These are phyloP conservation scores for Centroberyx gerrardi DNA, from an alignment of 2,797 vertebrate genomes.

Conservation along the genomic window DNA sequence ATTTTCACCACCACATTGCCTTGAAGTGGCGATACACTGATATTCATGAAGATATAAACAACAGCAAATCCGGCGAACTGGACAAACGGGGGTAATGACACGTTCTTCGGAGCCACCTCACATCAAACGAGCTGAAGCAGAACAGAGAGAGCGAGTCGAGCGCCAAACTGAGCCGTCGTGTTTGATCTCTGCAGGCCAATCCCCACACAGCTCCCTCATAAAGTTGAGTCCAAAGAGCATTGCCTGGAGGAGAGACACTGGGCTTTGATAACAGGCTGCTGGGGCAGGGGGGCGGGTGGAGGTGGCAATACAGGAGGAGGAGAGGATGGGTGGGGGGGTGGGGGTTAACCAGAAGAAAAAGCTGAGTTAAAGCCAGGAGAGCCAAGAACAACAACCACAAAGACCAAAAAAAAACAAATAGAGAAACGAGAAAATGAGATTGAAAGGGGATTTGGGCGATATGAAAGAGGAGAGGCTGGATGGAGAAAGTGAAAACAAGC, in stretches of 20 bases:
- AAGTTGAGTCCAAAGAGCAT: conserved; percentile 56
- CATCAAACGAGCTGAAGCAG: conserved; percentile 43
- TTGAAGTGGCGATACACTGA: not conserved
- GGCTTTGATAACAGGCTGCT: conserved; percentile 65
- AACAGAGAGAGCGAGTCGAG: conserved; percentile 2
- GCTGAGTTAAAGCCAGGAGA: not conserved
- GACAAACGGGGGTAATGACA: conserved; percentile 29
- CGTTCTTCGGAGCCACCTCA: conserved; percentile 8
- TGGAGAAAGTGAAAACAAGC: conserved; percentile 10
- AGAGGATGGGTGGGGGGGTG: conserved; percentile 26
- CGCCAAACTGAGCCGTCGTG: conserved; percentile 29
- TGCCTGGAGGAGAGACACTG: conserved; percentile 52
- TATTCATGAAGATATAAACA: not conserved
- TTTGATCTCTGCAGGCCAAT: conserved; percentile 61
- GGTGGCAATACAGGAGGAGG: not conserved
- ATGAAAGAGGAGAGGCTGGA: conserved; percentile 4
- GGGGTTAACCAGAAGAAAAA: not conserved
- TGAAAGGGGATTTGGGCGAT: not conserved
- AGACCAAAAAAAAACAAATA: too few species aligned
- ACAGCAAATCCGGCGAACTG: conserved; percentile 1
- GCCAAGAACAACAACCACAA: not conserved
- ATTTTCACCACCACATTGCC: not conserved
- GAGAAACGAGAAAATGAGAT: not conserved
- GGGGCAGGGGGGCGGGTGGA: conserved; percentile 12
- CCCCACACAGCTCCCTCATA: conserved; percentile 44